A percentile compares a stretch with the other conserved stretches of the same genome.
Evolutionary conservation across 2,797 vertebrate genomes (phyloP).

Genomic region (Paguma larvata): DNA sequence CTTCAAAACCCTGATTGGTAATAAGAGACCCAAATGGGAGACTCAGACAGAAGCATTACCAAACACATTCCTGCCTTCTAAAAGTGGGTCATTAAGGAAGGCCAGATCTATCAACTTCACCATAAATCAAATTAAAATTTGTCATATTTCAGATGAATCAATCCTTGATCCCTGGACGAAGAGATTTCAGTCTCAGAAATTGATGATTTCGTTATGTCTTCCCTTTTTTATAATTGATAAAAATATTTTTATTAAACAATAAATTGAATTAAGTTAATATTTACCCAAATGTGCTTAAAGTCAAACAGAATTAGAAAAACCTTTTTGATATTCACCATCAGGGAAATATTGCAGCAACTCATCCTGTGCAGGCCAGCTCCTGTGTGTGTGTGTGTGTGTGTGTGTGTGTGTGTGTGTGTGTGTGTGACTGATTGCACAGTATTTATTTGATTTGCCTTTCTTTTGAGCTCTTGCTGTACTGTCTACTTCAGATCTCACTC

Average conservation of each 20-base stretch:
- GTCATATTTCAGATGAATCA: background rate
- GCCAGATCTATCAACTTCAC: background rate
- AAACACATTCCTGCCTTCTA: background rate
- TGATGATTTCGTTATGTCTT: background rate
- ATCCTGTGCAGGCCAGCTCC: background rate
- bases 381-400: background rate
- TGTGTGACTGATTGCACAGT: background rate
- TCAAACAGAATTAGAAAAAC: background rate
- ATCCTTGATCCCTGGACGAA: background rate
- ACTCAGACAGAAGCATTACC: background rate
- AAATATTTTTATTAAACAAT: background rate
- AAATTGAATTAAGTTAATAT: background rate
- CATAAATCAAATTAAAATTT: background rate
- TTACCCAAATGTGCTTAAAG: background rate
- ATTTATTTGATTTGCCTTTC: conserved; percentile 4
- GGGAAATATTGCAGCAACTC: background rate
- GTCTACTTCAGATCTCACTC: background rate
- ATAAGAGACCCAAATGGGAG: background rate
- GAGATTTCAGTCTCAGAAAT: background rate
- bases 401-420: background rate
- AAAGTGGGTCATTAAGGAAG: background rate
- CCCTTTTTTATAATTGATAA: background rate
- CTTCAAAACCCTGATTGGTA: background rate
- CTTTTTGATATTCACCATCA: background rate
- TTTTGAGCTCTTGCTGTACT: background rate